Conservation (phyloP, 2,888 invertebrate species). For the Epinotia ramella region DNA sequence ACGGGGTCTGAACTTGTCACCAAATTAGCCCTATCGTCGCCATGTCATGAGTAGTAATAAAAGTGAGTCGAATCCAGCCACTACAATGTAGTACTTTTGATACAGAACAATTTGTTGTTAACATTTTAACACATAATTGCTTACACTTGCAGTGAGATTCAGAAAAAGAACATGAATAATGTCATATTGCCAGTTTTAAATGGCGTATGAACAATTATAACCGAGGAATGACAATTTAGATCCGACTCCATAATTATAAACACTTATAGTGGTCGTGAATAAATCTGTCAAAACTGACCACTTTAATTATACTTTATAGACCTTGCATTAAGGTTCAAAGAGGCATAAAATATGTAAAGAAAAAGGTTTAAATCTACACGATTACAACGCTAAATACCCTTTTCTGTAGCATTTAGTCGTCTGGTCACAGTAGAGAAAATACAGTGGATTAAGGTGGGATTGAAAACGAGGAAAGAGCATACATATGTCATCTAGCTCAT, state of each 20-base stretch:
- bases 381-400: conserved; percentile 36
- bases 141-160: neutral
- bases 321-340: neutral
- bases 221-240: neutral
- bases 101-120: neutral
- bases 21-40: neutral
- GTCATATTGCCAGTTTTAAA: conserved; percentile 17
- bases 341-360: neutral
- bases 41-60: neutral
- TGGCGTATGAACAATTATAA: conserved; percentile 30
- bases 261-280: neutral
- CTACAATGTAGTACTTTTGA: neutral
- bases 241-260: neutral
- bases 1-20: neutral
- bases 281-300: conserved; percentile 3
- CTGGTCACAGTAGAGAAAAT: neutral
- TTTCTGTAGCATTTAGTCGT: conserved; percentile 6
- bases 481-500: neutral
- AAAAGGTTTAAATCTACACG: conserved; percentile 15
- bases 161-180: conserved; percentile 18
- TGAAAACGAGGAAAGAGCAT: neutral
- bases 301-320: neutral
- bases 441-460: conserved; percentile 1
- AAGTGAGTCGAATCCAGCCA: neutral
- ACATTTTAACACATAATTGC: conserved; percentile 13